A percentile compares a stretch with the other conserved stretches of the same genome.
Conservation (phyloP, 2,797 vertebrate species). For the Eleutherodactylus coqui region DNA sequence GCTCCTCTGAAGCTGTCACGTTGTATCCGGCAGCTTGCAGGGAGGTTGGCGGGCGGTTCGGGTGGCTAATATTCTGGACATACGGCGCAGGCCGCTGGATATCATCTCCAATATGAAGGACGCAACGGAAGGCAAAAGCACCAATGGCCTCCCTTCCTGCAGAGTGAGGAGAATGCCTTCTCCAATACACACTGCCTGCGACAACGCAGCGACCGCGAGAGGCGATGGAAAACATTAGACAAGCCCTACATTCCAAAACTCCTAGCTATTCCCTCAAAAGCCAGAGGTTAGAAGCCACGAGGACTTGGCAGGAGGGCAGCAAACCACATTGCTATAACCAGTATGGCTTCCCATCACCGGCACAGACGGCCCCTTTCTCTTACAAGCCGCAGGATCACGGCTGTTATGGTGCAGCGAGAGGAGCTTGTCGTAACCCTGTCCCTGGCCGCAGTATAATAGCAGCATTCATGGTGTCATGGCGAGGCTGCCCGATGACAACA, state of each 20-base stretch:
- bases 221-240: constrained; percentile 54
- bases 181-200: not conserved
- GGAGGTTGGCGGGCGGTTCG: too few species aligned
- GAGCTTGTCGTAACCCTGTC: constrained; percentile 8
- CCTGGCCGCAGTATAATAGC: constrained; percentile 61
- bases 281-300: constrained; percentile 47
- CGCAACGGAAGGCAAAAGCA: too few species aligned
- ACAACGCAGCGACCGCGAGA: too few species aligned
- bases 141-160: too few species aligned
- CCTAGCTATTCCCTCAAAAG: constrained; percentile 22
- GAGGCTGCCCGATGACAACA: constrained; percentile 58
- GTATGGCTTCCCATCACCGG: constrained; percentile 24
- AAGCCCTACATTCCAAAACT: constrained; percentile 44
- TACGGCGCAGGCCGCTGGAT: too few species aligned
- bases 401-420: constrained; percentile 15
- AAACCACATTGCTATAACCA: constrained; percentile 56
- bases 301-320: constrained; percentile 47
- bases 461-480: constrained; percentile 65
- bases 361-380: constrained; percentile 66
- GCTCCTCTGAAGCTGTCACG: too few species aligned
- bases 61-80: too few species aligned
- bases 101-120: too few species aligned
- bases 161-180: not conserved
- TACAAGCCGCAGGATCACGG: constrained; percentile 53
- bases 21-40: too few species aligned